These are phyloP conservation scores for Tridacna crocea DNA, from an alignment of 2,888 invertebrate genomes.

Conservation along the genomic window DNA sequence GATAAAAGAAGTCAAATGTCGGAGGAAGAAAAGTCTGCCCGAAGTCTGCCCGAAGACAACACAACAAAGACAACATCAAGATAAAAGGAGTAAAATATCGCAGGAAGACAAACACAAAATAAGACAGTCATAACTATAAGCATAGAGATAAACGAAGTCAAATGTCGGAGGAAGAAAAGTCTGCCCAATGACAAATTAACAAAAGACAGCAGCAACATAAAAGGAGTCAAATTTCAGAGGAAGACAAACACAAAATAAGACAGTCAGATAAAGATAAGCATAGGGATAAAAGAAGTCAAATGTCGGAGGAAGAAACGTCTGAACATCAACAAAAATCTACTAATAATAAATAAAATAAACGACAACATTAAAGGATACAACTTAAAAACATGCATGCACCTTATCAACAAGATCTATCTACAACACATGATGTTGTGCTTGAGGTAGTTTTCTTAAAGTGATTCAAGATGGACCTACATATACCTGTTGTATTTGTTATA, in stretches of 20 bases:
- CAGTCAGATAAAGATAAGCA: not conserved
- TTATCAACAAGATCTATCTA: slow-evolving; percentile 13
- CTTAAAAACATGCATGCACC: slow-evolving; percentile 6
- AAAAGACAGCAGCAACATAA: not conserved
- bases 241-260: not conserved
- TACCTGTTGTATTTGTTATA: slow-evolving; percentile 24
- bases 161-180: not conserved
- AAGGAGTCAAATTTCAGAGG: not conserved
- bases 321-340: not conserved
- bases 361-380: not conserved
- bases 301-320: not conserved
- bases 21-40: slow-evolving; percentile 13
- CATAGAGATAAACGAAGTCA: not conserved
- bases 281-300: not conserved
- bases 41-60: not conserved
- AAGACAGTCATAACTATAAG: not conserved
- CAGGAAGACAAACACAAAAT: not conserved
- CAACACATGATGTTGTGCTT: slow-evolving; percentile 18
- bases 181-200: not conserved
- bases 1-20: slow-evolving; percentile 7
- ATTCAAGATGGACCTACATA: slow-evolving; percentile 29
- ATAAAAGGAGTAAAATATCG: not conserved
- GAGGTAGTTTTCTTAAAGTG: slow-evolving; percentile 16
- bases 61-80: not conserved
- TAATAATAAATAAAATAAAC: not conserved